Percentiles rank a stretch among this genome's conserved stretches.
Evolutionary conservation across 2,888 invertebrate genomes (phyloP).

Genomic region (Mayetiola destructor): DNA sequence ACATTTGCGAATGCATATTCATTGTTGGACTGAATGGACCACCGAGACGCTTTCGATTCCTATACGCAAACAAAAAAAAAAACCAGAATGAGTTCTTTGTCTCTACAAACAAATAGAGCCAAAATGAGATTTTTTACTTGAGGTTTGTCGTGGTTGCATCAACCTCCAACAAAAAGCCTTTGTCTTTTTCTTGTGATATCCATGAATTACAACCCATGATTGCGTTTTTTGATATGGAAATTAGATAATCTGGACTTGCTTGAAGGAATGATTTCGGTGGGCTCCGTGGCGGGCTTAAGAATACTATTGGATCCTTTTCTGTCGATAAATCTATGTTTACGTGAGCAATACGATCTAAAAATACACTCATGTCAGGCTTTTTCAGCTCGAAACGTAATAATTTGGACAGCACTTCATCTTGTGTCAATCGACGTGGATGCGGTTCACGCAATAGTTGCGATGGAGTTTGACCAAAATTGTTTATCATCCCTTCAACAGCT

Average conservation of each 20-base stretch:
- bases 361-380: constrained; percentile 32
- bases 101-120: background rate
- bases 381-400: constrained; percentile 34
- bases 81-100: too few species aligned
- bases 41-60: constrained; percentile 37
- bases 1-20: constrained; percentile 39
- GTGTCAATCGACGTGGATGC: constrained; percentile 45
- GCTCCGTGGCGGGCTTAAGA: constrained; percentile 35
- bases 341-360: constrained; percentile 32
- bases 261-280: constrained; percentile 37
- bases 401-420: constrained; percentile 33
- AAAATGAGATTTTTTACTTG: constrained; percentile 29
- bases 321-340: constrained; percentile 34
- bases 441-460: constrained; percentile 57
- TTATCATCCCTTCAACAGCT: constrained; percentile 58
- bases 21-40: constrained; percentile 43
- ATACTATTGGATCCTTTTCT: constrained; percentile 37
- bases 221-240: constrained; percentile 40
- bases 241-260: constrained; percentile 38
- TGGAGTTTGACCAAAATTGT: constrained; percentile 68
- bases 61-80: constrained; percentile 20
- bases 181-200: constrained; percentile 43
- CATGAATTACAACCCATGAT: constrained; percentile 43
- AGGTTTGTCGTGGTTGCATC: constrained; percentile 40
- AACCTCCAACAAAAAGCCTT: constrained; percentile 43